Evolutionary conservation across 2,113 vertebrate species (phyloP), one percentile per base, ranked within the genome.

Genomic region (Anthoscopus minutus): DNA sequence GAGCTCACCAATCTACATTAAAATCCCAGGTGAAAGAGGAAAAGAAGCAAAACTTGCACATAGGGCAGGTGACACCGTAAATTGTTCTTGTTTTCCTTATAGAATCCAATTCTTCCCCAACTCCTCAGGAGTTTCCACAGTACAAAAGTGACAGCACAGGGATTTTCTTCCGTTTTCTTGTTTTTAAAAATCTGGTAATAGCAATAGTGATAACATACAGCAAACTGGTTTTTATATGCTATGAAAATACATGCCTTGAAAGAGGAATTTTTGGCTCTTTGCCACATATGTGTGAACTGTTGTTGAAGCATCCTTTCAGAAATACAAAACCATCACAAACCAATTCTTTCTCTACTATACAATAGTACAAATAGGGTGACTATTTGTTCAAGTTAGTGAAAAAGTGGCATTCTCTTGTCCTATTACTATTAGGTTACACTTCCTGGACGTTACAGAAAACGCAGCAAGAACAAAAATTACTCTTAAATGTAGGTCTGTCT

Each of bases 261-360:
- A 61, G 2, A 50, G 9, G 54, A 31, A 51, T 27, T 40, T 71
- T 11, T 27, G 15, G 25, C 18, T 45, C 8, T 51, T 31, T 65
- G 22, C 4, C 28, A 89, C 57, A 67, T 0, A 2, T 0, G 1
- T 0, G 2, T 9, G n/a, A 76, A 82, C 1, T 5, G 0, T 2
- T 56, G 13, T 0, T 80, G 54, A 80, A 76, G 37, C 89, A 82
- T 16, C 25, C 11, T 18, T 88, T 69, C 37, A 72, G 78, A 89
- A 81, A 54, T 9, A 64, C 5, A 37, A 65, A 64, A 62, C 33
- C 3, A 3, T 11, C n/a, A 56, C 31, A 51, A 64, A 90, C 17
- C 27, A 60, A 30, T 23, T 72, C 21, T 28, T 81, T 27, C 57
- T 40, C 7, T 11, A 31, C 0, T n/a, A n/a, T n/a, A n/a, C n/a